These are phyloP conservation scores for Nibea coibor DNA, from an alignment of 2,113 vertebrate genomes.

Conservation along the genomic window DNA sequence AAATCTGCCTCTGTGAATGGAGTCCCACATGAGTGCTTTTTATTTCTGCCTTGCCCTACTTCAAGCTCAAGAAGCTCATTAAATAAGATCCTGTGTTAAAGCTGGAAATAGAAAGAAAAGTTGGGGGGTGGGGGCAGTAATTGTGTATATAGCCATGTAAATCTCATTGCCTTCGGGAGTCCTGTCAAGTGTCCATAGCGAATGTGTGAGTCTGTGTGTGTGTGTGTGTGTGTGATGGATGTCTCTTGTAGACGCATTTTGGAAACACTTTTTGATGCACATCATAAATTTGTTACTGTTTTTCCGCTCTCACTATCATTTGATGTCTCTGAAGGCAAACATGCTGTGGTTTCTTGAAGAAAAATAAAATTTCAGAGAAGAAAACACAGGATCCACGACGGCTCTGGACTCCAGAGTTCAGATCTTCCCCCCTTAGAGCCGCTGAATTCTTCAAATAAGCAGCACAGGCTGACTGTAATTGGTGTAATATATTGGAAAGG, in stretches of 20 bases:
- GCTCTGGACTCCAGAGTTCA: conserved; percentile 14
- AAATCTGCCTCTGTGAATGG: conserved; percentile 30
- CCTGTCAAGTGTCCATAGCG: conserved; percentile 3
- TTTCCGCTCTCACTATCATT: background rate
- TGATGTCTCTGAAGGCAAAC: conserved; percentile 3
- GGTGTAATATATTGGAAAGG: conserved; percentile 8
- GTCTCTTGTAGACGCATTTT: conserved; percentile 12
- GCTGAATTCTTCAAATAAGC: conserved; percentile 37
- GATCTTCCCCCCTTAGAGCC: conserved; percentile 10
- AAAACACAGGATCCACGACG: background rate
- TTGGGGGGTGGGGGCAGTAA: conserved; percentile 31
- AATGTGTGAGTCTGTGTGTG: background rate
- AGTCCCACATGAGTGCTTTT: conserved; percentile 33
- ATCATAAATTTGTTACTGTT: background rate
- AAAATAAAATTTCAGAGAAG: background rate
- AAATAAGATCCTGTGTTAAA: conserved; percentile 58
- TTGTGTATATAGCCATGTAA: conserved; percentile 56
- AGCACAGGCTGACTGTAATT: background rate
- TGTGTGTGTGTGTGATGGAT: conserved; percentile 7
- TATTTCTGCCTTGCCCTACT: conserved; percentile 68
- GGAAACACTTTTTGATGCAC: conserved; percentile 4
- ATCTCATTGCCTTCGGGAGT: conserved; percentile 44
- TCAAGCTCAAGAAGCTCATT: conserved; percentile 70
- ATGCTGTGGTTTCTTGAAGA: background rate
- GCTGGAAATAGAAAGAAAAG: conserved; percentile 50